A percentile compares a stretch with the other conserved stretches of the same genome.
Evolutionary conservation across 1,140 invertebrate species (phyloP).

Genomic region (Stenopsyche tienmushanensis): DNA sequence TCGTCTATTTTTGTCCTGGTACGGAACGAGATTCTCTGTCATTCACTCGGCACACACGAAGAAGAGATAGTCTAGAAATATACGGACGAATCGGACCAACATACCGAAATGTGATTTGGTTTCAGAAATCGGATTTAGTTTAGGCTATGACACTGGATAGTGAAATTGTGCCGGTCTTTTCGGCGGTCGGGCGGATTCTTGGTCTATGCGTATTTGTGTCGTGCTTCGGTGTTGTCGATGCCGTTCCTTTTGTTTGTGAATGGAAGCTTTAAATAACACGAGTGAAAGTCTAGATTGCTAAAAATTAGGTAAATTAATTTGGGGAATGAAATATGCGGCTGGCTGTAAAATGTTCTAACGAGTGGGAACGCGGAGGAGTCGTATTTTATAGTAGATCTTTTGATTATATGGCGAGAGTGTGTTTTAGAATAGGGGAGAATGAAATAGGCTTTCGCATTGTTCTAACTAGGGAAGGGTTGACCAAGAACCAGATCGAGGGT

Average conservation of each 20-base stretch:
- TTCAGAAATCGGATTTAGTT: background rate
- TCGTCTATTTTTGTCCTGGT: slow-evolving; percentile 21
- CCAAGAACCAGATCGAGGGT: background rate
- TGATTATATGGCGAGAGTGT: no score
- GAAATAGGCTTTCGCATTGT: background rate
- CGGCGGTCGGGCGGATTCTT: no score
- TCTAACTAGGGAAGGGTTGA: background rate
- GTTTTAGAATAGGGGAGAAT: background rate
- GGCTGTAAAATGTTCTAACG: no score
- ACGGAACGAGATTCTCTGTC: slow-evolving; percentile 22
- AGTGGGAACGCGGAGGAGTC: no score
- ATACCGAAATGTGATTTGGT: background rate
- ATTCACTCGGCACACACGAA: slow-evolving; percentile 14
- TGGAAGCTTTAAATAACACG: no score
- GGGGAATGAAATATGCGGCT: no score
- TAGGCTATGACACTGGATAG: background rate
- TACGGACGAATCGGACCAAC: background rate
- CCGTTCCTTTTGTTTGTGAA: no score
- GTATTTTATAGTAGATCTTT: no score
- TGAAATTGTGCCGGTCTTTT: background rate
- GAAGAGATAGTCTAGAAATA: slow-evolving; percentile 19
- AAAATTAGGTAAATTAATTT: no score
- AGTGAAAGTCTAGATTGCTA: no score
- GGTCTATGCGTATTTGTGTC: no score
- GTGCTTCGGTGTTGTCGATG: no score